Evolutionary conservation across 2,888 invertebrate genomes (phyloP).

Genomic region (Phragmatobia fuliginosa): DNA sequence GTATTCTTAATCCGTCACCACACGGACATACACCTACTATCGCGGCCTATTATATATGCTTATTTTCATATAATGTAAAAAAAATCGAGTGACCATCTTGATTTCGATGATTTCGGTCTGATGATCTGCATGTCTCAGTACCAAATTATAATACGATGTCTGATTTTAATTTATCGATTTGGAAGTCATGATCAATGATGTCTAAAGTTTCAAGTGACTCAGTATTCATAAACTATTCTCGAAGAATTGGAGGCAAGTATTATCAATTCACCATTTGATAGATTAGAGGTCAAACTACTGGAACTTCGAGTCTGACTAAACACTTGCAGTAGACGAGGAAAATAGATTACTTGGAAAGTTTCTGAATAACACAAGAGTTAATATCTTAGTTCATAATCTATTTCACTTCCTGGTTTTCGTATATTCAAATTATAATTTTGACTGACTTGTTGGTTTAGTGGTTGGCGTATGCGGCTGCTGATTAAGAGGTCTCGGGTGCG

Average conservation of each 20-base stretch:
- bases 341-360: background rate
- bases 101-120: too few relatives aligned
- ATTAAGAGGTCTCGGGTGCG: too few relatives aligned
- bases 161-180: constrained; percentile 32
- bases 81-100: too few relatives aligned
- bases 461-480: too few relatives aligned
- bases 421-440: too few relatives aligned
- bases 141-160: constrained; percentile 34
- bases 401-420: background rate
- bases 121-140: constrained; percentile 25
- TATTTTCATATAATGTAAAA: too few relatives aligned
- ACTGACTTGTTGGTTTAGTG: too few relatives aligned
- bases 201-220: constrained; percentile 4
- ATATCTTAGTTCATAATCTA: background rate
- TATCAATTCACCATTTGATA: background rate
- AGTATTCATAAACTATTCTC: background rate
- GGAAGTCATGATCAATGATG: constrained; percentile 9
- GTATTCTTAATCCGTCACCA: too few relatives aligned
- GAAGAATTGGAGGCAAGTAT: background rate
- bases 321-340: background rate
- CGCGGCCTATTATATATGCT: too few relatives aligned
- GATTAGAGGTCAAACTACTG: background rate
- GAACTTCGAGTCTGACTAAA: background rate
- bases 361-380: background rate
- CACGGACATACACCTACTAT: too few relatives aligned